A percentile compares a stretch with the other conserved stretches of the same genome.
These are phyloP conservation scores for Micronycteris hirsuta DNA, from an alignment of 2,113 vertebrate species.

Conservation along the genomic window DNA sequence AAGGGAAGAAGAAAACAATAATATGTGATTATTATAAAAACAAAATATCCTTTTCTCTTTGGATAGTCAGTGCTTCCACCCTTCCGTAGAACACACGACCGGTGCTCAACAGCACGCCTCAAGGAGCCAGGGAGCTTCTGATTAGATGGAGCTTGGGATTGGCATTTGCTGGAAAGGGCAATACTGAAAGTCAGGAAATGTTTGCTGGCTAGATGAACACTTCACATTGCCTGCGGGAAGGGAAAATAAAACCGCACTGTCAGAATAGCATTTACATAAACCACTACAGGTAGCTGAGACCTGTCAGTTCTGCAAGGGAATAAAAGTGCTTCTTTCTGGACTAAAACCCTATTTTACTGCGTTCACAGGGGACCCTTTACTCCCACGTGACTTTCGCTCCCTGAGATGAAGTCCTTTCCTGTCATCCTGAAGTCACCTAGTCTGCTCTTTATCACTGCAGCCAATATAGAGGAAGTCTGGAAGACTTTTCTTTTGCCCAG, in stretches of 20 bases:
- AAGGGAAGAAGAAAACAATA: conserved; percentile 86
- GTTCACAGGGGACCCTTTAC: background rate
- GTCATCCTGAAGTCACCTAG: background rate
- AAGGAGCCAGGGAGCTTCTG: conserved; percentile 70
- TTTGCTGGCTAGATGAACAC: conserved; percentile 22
- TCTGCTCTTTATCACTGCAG: background rate
- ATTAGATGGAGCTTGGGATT: conserved; percentile 62
- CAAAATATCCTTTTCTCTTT: conserved; percentile 90
- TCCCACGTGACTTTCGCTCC: background rate
- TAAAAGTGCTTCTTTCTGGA: background rate
- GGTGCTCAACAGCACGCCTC: conserved; percentile 56
- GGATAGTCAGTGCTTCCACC: conserved; percentile 86
- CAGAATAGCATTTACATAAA: background rate
- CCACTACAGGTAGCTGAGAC: background rate
- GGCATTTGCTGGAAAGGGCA: conserved; percentile 67
- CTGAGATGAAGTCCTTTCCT: background rate
- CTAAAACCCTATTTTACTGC: background rate
- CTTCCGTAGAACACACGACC: conserved; percentile 73
- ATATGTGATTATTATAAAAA: conserved; percentile 82
- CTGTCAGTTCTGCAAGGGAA: background rate
- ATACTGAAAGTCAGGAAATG: conserved; percentile 66
- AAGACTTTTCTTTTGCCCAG: background rate
- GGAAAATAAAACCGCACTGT: background rate
- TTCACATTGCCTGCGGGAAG: conserved; percentile 81
- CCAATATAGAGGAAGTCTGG: background rate